Percentiles rank a stretch among this genome's conserved stretches.
phyloP scores from a whole-genome alignment of 2,113 vertebrate species.

The Tachycineta bicolor region DNA sequence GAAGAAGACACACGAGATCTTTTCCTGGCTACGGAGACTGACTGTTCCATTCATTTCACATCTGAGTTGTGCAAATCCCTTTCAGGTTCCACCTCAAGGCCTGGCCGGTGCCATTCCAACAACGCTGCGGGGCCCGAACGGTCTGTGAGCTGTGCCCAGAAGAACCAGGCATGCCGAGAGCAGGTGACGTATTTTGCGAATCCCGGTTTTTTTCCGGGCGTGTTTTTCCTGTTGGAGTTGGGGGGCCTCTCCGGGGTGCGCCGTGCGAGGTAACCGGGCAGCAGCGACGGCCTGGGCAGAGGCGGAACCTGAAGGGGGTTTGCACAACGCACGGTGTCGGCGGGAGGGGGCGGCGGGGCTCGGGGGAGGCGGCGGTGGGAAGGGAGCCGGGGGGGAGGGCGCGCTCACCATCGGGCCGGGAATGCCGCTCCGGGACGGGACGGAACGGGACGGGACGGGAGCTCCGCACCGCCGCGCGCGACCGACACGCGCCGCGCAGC shows the following conservation, averaged over 20 bases:
- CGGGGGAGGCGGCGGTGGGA: background rate
- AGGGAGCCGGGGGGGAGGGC: background rate
- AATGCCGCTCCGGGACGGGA: background rate
- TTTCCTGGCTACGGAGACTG: background rate
- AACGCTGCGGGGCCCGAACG: fast-evolving
- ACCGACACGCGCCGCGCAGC: fast-evolving
- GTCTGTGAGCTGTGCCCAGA: fast-evolving
- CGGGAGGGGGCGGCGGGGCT: background rate
- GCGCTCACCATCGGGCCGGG: slow-evolving; percentile 34
- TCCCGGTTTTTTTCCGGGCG: background rate
- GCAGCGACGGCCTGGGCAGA: background rate
- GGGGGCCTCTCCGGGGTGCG: no score
- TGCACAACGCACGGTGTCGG: background rate
- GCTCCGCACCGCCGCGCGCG: background rate
- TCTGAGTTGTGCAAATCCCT: background rate
- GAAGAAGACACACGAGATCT: background rate
- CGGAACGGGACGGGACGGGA: background rate
- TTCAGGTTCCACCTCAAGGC: background rate
- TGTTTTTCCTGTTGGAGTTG: background rate
- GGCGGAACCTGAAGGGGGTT: background rate
- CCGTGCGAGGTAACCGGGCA: background rate
- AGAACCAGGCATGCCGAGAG: fast-evolving
- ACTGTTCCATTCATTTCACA: background rate
- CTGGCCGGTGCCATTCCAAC: background rate
- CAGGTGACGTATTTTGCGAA: background rate